Percentiles rank a stretch among this genome's conserved stretches.
These are phyloP conservation scores for Halocynthia aurantium DNA, from an alignment of 23 tunicate species.

Conservation along the genomic window DNA sequence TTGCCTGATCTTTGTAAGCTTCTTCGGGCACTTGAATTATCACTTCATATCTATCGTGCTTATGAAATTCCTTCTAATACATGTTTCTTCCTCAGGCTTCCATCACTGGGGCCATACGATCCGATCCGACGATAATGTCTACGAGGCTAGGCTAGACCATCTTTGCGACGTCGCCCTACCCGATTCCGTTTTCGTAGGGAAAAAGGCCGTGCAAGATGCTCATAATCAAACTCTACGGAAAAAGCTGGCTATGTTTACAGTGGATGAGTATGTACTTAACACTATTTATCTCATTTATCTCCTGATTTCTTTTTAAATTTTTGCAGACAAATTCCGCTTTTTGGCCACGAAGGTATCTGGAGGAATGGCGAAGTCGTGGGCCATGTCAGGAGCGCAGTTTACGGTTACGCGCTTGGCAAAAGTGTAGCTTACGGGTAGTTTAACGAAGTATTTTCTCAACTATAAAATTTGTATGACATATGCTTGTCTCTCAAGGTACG, in stretches of 20 bases:
- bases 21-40: too few species aligned
- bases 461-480: neutral
- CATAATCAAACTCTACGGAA: slow-evolving; percentile 27
- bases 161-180: slow-evolving; percentile 39
- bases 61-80: too few species aligned
- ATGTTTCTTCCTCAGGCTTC: slow-evolving; percentile 37
- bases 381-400: slow-evolving; percentile 51
- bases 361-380: slow-evolving; percentile 53
- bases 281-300: neutral
- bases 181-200: slow-evolving; percentile 39
- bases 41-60: too few species aligned
- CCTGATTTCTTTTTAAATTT: neutral
- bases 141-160: slow-evolving; percentile 52
- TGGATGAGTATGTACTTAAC: slow-evolving; percentile 55
- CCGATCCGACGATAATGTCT: slow-evolving; percentile 56
- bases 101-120: slow-evolving; percentile 89
- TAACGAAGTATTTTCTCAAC: neutral
- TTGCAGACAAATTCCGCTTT: slow-evolving; percentile 50
- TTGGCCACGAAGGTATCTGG: slow-evolving; percentile 69
- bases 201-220: slow-evolving; percentile 25
- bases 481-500: slow-evolving; percentile 29
- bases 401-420: slow-evolving; percentile 61
- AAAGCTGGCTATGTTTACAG: slow-evolving; percentile 41
- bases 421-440: slow-evolving; percentile 64
- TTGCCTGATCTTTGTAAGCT: too few species aligned